These are phyloP conservation scores for Drosophila virilis DNA, from an alignment of 1,140 invertebrate species.

Conservation along the genomic window DNA sequence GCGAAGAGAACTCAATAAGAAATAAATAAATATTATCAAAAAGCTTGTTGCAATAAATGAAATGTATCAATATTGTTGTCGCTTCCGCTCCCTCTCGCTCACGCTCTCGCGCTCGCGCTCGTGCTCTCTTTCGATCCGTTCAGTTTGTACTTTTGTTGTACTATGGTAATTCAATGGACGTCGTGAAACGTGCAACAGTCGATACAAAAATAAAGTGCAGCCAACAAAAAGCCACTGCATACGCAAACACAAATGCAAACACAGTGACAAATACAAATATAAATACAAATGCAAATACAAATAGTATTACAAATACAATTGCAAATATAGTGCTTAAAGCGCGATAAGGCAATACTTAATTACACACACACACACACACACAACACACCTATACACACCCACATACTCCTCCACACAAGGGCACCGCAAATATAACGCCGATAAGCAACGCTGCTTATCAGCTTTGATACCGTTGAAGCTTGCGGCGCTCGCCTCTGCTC, in stretches of 20 bases:
- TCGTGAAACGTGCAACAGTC: conserved; percentile 2
- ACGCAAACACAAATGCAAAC: not conserved
- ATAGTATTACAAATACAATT: conserved; percentile 3
- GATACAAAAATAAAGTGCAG: conserved; percentile 6
- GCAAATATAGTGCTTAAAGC: conserved; percentile 7
- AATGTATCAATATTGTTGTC: conserved; percentile 15
- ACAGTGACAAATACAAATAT: not conserved
- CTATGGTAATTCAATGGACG: conserved; percentile 9
- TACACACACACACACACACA: conserved; percentile 1
- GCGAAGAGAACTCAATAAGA: conserved; percentile 25
- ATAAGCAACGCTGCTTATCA: conserved; percentile 44
- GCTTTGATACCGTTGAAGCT: conserved; percentile 23
- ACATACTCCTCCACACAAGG: conserved; percentile 8
- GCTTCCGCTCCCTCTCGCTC: not conserved
- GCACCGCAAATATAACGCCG: conserved; percentile 11
- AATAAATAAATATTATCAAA: conserved; percentile 9
- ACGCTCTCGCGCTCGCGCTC: not conserved
- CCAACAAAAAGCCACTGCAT: conserved; percentile 1
- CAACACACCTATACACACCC: not conserved
- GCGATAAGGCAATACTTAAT: conserved; percentile 16
- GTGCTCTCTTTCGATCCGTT: not conserved
- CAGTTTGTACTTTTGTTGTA: not conserved
- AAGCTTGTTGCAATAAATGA: conserved; percentile 10
- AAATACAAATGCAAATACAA: not conserved
- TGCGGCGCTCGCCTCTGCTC: too few relatives aligned